These are phyloP conservation scores for Callyntrura guangdongensis DNA, from an alignment of 2,888 invertebrate species.

Conservation along the genomic window DNA sequence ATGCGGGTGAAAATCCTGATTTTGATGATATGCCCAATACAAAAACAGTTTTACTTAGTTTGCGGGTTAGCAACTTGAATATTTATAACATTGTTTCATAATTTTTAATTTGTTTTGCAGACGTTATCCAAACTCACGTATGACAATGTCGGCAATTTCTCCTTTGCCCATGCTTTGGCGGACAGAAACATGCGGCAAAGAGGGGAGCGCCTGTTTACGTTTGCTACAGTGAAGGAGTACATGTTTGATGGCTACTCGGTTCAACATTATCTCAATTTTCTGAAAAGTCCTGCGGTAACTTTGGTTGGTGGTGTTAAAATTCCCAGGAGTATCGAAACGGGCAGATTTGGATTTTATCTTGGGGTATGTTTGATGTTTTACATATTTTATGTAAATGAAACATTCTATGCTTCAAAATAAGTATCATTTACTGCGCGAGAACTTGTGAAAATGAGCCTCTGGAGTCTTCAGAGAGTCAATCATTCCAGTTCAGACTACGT, in stretches of 20 bases:
- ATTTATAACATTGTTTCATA: no score
- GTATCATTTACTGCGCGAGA: neutral
- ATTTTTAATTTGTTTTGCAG: slow-evolving; percentile 55
- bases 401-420: neutral
- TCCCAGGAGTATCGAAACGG: slow-evolving; percentile 81
- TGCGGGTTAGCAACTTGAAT: no score
- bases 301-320: slow-evolving; percentile 82
- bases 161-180: slow-evolving; percentile 81
- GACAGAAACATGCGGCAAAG: slow-evolving; percentile 83
- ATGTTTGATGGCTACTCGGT: slow-evolving; percentile 84
- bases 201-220: slow-evolving; percentile 83
- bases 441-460: neutral
- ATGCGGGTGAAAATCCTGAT: no score
- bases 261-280: slow-evolving; percentile 82
- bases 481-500: neutral
- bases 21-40: no score
- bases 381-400: neutral
- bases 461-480: neutral
- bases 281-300: slow-evolving; percentile 81
- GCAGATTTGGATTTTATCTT: slow-evolving; percentile 84
- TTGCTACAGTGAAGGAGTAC: slow-evolving; percentile 83
- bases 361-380: slow-evolving; percentile 78
- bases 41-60: no score
- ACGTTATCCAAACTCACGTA: slow-evolving; percentile 79
- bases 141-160: slow-evolving; percentile 81